Base-by-base conservation (phyloP, 1,140 invertebrate species). In the Drosophila auraria region DNA sequence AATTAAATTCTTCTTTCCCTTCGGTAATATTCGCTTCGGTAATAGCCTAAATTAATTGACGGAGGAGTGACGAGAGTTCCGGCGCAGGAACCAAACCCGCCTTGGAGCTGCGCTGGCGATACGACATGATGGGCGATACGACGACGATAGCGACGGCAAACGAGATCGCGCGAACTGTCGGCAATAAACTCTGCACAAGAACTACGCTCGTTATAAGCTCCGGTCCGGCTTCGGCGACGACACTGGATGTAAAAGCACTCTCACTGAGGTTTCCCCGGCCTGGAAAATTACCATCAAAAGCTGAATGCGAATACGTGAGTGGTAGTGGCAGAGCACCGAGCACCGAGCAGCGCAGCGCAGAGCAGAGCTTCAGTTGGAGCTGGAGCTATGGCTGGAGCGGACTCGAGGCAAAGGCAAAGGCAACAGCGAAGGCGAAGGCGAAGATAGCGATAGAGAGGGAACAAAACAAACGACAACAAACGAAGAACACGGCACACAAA, bases 361-460 rank as follows among this genome's bases (percentile, higher is more conserved):
- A 12, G 30, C 17, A 38, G 30, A 38, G 12, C 36, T 38, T 5
- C 12, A 38, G 25, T 14, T 12, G 12, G 25, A n/a, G 38, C 30
- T 33, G 9, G 57, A 27, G 36, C 36, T 27, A 17, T 15, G 77
- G 69, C 57, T 54, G 62, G 71, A 84, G 78, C 70, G 82, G 78
- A 82, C 61, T 77, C 70, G 84, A 77, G 75, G 53, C 53, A 53
- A 17, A 53, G 50, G 51, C 51, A 51, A 27, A n/a, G 12, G 12
- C 20, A 5, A 33, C 5, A 7, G 27, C 27, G 6, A 30, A 51
- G 51, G 78, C 80, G 84, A 83, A 90, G 84, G 78, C 81, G 86
- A 84, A 89, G 84, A 89, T 90, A 90, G 87, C 86, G 82, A 89
- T 87, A 84, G 86, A 90, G 86, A 76, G 81, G 84, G 87, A 89